Evolutionary conservation across 1,140 invertebrate species (phyloP).

Genomic region (Scaptodrosophila lebanonensis): DNA sequence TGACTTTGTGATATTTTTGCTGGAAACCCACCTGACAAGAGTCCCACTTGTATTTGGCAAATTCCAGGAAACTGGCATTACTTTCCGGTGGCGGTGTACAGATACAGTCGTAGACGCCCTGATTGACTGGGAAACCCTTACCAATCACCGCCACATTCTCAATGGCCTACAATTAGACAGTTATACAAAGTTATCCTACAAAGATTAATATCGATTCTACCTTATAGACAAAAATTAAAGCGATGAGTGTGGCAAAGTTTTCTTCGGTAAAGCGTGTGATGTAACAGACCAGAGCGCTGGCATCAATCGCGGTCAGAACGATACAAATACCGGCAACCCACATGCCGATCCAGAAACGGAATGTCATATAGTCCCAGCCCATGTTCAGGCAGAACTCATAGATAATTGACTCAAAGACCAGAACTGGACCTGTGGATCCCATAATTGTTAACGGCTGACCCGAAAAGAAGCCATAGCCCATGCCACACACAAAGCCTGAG

Average conservation of each 20-base stretch:
- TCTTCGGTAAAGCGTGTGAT: conserved; percentile 99
- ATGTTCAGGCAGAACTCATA: conserved; percentile 94
- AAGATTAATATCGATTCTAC: too few species aligned
- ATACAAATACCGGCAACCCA: conserved; percentile 94
- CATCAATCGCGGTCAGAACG: conserved; percentile 95
- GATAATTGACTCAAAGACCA: conserved; percentile 98
- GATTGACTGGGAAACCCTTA: conserved; percentile 86
- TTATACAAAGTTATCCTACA: too few species aligned
- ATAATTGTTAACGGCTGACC: conserved; percentile 98
- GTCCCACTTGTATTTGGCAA: conserved; percentile 81
- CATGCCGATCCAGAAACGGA: conserved; percentile 95
- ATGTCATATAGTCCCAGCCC: conserved; percentile 93
- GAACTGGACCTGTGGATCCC: conserved; percentile 97
- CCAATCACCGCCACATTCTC: conserved; percentile 91
- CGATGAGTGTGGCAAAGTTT: conserved; percentile 98
- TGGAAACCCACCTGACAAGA: conserved; percentile 83
- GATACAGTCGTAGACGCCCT: conserved; percentile 82
- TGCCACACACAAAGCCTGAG: conserved; percentile 95
- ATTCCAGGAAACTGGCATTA: conserved; percentile 78
- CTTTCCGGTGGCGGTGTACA: conserved; percentile 79
- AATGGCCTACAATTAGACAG: conserved; percentile 82
- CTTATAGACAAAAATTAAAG: conserved; percentile 99
- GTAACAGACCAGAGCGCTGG: conserved; percentile 98
- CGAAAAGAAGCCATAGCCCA: conserved; percentile 97
- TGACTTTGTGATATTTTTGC: not conserved